phyloP scores from a whole-genome alignment of 2,888 invertebrate genomes.

The Sesia apiformis region DNA sequence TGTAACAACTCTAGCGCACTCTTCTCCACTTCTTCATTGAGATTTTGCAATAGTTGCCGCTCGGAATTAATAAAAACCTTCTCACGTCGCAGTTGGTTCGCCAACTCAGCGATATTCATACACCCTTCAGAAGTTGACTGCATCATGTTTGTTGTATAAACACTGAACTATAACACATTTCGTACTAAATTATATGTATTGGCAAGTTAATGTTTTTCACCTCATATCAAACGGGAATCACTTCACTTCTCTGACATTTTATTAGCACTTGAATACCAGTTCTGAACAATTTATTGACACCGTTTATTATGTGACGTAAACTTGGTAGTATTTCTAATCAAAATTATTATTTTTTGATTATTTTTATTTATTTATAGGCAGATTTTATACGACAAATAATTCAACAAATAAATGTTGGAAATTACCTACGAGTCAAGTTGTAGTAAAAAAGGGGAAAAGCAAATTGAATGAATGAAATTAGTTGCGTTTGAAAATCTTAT shows the following conservation, averaged over 20 bases:
- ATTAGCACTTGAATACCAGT: not conserved
- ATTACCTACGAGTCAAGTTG: no score
- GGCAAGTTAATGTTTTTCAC: constrained; percentile 26
- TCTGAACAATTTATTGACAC: no score
- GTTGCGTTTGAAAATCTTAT: no score
- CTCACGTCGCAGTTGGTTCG: constrained; percentile 84
- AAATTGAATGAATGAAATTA: no score
- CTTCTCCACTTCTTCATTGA: constrained; percentile 81
- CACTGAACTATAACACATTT: constrained; percentile 26
- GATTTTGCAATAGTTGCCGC: constrained; percentile 83
- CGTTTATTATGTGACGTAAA: no score
- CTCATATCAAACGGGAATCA: constrained; percentile 31
- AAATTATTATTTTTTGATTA: no score
- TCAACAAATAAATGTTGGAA: no score
- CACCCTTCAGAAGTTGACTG: constrained; percentile 64
- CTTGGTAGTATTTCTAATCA: no score
- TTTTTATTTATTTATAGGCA: no score
- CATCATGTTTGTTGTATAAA: constrained; percentile 42
- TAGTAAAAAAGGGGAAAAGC: no score
- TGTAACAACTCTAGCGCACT: constrained; percentile 75
- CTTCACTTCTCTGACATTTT: constrained; percentile 24
- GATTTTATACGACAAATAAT: no score
- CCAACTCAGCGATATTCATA: constrained; percentile 66
- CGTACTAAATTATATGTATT: constrained; percentile 6
- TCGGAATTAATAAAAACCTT: constrained; percentile 91